phyloP scores from a whole-genome alignment of 1,140 invertebrate genomes.

The Elysia chlorotica region DNA sequence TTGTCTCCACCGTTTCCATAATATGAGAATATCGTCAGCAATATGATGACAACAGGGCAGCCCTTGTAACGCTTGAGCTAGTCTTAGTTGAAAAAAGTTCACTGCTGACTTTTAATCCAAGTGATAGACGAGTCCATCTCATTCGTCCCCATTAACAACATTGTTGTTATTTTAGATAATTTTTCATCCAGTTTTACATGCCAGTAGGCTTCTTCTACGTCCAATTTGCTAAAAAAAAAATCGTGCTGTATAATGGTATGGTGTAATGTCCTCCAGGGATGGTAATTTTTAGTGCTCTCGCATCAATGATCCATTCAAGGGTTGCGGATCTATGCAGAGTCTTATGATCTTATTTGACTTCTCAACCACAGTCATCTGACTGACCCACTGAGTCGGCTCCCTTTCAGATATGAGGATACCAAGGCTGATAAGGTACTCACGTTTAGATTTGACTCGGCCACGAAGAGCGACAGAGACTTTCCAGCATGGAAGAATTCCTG shows the following conservation, averaged over 20 bases:
- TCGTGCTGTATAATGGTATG: constrained; percentile 25
- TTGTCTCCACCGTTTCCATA: constrained; percentile 16
- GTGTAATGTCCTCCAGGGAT: constrained; percentile 27
- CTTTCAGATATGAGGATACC: constrained; percentile 40
- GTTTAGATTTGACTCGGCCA: neutral
- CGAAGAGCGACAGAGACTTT: neutral
- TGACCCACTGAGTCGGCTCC: constrained; percentile 35
- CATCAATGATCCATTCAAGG: constrained; percentile 11
- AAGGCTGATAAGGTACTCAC: neutral
- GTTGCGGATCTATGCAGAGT: constrained; percentile 21
- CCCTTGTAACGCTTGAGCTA: constrained; percentile 25
- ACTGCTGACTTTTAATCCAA: constrained; percentile 34
- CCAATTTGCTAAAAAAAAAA: constrained; percentile 40
- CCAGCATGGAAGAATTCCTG: neutral
- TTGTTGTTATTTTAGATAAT: constrained; percentile 36
- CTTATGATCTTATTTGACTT: constrained; percentile 22
- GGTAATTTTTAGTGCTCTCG: constrained; percentile 7
- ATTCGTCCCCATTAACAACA: constrained; percentile 44
- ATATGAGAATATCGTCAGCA: constrained; percentile 15
- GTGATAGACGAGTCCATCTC: constrained; percentile 32
- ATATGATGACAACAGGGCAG: constrained; percentile 27
- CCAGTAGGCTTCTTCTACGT: constrained; percentile 38
- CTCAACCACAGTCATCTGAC: constrained; percentile 19
- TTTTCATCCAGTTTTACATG: constrained; percentile 42
- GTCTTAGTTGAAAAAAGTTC: constrained; percentile 36